Conservation (phyloP, 2,797 vertebrate species). For the Steatocranus sp. region DNA sequence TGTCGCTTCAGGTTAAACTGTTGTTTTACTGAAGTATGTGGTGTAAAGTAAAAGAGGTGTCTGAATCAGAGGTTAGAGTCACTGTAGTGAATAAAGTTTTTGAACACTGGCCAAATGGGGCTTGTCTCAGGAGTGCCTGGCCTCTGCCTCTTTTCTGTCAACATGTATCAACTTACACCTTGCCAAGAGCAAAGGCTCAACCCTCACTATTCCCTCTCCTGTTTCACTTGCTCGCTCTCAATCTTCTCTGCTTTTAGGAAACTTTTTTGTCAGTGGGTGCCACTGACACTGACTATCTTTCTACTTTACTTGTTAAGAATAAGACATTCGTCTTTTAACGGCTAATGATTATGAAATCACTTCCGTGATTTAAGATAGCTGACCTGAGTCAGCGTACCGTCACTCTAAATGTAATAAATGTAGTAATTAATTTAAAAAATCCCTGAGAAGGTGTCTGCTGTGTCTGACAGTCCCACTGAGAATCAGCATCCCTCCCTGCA, state of each 20-base stretch:
- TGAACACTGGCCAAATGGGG: conserved; percentile 30
- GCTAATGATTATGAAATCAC: not conserved
- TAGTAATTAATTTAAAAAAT: not conserved
- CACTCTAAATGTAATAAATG: not conserved
- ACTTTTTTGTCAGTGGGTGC: not conserved
- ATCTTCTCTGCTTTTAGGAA: conserved; percentile 1
- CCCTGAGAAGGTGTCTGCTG: not conserved
- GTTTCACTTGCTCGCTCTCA: not conserved
- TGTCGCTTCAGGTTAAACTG: conserved; percentile 16
- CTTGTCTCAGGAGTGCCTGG: conserved; percentile 17
- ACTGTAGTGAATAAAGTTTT: conserved; percentile 23
- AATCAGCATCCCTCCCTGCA: not conserved
- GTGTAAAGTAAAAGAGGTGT: conserved; percentile 1
- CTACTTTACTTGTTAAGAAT: not conserved
- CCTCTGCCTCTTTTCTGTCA: conserved; percentile 33
- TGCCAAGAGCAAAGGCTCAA: conserved; percentile 29
- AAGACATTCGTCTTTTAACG: not conserved
- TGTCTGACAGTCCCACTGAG: not conserved
- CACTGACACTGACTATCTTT: not conserved
- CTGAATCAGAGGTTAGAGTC: conserved; percentile 20
- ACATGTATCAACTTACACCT: conserved; percentile 43
- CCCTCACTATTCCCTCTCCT: conserved; percentile 16
- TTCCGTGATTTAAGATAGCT: not conserved
- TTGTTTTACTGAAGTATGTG: conserved; percentile 4
- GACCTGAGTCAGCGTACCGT: not conserved